Evolutionary conservation across 2,113 vertebrate species (phyloP).

Genomic region (Hemiscyllium ocellatum): DNA sequence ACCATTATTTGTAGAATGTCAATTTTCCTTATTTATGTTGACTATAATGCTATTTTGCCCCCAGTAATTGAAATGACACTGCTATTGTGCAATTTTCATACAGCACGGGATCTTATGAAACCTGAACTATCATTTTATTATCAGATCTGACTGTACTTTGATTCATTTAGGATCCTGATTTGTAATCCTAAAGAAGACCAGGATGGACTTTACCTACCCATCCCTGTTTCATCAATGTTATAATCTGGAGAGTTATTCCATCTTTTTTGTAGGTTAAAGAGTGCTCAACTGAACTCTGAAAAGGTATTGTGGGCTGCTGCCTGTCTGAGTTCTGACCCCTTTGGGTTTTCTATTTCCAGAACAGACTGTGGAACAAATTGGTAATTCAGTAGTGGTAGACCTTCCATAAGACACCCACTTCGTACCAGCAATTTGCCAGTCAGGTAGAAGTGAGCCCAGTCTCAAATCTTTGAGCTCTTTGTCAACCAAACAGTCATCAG

Average conservation of each 20-base stretch:
- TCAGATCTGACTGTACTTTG: too few species aligned
- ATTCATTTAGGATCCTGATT: neutral
- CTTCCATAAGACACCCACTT: neutral
- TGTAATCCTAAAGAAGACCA: neutral
- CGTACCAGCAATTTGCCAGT: neutral
- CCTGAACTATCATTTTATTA: too few species aligned
- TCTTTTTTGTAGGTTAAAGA: neutral
- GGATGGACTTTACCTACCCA: neutral
- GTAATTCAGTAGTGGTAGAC: neutral
- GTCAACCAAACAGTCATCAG: too few species aligned
- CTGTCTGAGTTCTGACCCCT: too few species aligned
- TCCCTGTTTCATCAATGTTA: neutral
- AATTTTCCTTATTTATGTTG: too few species aligned
- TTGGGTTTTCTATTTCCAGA: neutral
- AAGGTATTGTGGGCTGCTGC: neutral
- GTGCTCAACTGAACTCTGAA: neutral
- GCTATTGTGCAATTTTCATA: too few species aligned
- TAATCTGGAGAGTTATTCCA: neutral
- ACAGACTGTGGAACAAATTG: neutral
- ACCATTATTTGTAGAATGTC: too few species aligned
- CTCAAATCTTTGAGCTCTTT: neutral
- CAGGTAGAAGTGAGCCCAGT: neutral
- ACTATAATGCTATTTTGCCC: too few species aligned
- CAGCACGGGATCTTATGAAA: too few species aligned
- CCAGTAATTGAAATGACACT: neutral